Evolutionary conservation across 2,797 vertebrate genomes (phyloP).

Genomic region (Platyrinchus mystaceus): DNA sequence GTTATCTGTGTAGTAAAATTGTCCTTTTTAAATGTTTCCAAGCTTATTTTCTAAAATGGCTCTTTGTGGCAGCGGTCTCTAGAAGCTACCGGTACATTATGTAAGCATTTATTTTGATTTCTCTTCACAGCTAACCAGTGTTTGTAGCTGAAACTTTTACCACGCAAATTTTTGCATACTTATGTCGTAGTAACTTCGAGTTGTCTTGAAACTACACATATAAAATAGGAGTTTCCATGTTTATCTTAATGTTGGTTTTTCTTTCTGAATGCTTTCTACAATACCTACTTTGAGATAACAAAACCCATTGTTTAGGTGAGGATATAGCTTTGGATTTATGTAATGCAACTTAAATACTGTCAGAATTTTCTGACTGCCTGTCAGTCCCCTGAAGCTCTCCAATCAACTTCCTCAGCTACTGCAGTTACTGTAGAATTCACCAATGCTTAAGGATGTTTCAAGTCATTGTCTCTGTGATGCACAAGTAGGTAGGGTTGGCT

Average conservation of each 20-base stretch:
- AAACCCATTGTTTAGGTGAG: neutral
- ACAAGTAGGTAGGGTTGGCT: neutral
- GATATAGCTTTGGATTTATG: neutral
- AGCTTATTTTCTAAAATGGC: neutral
- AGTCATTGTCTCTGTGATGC: neutral
- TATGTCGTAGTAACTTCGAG: neutral
- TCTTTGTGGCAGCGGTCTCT: neutral
- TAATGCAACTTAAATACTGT: neutral
- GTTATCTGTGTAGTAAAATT: neutral
- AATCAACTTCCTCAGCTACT: neutral
- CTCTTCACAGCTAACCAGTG: neutral
- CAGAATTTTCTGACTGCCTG: neutral
- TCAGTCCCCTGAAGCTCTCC: neutral
- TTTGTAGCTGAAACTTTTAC: neutral
- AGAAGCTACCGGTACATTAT: neutral
- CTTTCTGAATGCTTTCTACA: neutral
- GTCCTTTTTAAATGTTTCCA: neutral
- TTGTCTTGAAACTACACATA: neutral
- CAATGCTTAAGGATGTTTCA: neutral
- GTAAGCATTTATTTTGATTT: neutral
- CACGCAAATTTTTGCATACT: neutral
- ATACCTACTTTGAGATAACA: neutral
- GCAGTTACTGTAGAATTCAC: neutral
- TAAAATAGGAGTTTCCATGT: neutral
- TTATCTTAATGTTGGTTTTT: neutral